Percentiles rank a stretch among this genome's conserved stretches.
Conservation (phyloP, 2,113 vertebrate species). For the Xyliphius kryptos region DNA sequence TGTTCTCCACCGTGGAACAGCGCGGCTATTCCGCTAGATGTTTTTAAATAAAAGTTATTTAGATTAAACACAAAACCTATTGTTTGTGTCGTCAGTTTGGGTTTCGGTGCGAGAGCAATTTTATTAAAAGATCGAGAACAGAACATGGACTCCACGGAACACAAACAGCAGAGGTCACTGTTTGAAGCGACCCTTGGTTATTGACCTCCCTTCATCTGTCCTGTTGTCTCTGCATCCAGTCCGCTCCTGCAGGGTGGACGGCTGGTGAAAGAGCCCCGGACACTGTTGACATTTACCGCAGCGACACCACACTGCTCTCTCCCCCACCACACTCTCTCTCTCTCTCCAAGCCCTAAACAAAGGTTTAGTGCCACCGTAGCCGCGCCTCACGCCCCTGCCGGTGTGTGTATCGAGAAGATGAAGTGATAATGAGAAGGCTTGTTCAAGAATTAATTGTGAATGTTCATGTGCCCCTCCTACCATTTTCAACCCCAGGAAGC, state of each 20-base stretch:
- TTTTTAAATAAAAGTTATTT: too few relatives aligned
- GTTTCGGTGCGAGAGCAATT: neutral
- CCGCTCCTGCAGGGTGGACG: conserved; percentile 5
- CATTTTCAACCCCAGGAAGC: conserved; percentile 41
- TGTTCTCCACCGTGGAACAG: too few relatives aligned
- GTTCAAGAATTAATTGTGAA: conserved; percentile 50
- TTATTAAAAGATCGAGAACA: neutral
- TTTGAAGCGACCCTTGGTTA: conserved; percentile 14
- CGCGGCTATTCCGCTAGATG: too few relatives aligned
- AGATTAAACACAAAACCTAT: too few relatives aligned
- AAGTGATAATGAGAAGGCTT: conserved; percentile 44
- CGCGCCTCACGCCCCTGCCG: conserved; percentile 25
- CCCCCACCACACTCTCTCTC: neutral
- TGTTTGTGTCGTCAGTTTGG: neutral
- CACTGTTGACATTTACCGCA: conserved; percentile 36
- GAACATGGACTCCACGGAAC: neutral
- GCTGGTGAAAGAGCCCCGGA: conserved; percentile 8
- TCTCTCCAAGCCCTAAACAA: neutral
- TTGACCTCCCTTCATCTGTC: conserved; percentile 12
- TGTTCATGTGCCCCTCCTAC: conserved; percentile 34
- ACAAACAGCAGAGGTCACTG: conserved; percentile 12
- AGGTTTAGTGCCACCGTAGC: conserved; percentile 14
- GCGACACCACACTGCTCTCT: conserved; percentile 1
- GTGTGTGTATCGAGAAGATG: conserved; percentile 31
- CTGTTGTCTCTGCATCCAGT: conserved; percentile 11